phyloP scores from a whole-genome alignment of 2,797 vertebrate species.

The Cichlasoma orientale region DNA sequence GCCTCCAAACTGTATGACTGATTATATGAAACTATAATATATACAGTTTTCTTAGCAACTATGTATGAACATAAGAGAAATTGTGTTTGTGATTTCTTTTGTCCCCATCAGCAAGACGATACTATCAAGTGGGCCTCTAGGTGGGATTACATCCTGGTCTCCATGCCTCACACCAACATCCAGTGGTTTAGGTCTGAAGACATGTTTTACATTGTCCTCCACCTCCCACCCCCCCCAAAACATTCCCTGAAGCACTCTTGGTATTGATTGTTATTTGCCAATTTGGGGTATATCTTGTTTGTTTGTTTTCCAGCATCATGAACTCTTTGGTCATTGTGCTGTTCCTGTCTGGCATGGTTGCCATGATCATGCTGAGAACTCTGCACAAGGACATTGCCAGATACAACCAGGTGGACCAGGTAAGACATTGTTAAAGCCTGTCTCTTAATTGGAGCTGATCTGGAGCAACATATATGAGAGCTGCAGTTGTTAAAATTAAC shows the following conservation, averaged over 20 bases:
- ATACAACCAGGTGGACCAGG: constrained; percentile 92
- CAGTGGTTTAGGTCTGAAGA: constrained; percentile 91
- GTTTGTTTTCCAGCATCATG: constrained; percentile 84
- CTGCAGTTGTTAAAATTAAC: background rate
- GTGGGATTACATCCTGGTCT: constrained; percentile 93
- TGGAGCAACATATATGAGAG: background rate
- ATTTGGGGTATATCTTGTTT: background rate
- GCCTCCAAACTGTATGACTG: constrained; percentile 1
- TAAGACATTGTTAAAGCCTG: constrained; percentile 38
- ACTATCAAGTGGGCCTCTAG: constrained; percentile 89
- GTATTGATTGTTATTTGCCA: background rate
- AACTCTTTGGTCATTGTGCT: constrained; percentile 93
- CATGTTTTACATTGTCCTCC: background rate
- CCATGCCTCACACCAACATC: constrained; percentile 91
- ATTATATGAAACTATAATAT: background rate
- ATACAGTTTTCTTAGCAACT: background rate
- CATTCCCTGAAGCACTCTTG: background rate
- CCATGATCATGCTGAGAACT: constrained; percentile 91
- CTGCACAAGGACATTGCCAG: constrained; percentile 91
- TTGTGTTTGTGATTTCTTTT: background rate
- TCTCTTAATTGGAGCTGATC: background rate
- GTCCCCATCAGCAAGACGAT: constrained; percentile 79
- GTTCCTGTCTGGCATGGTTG: constrained; percentile 92
- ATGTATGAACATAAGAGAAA: background rate
- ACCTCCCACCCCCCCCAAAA: too few species aligned